Base-by-base conservation (phyloP, 1,140 invertebrate species). In the Drosophila nigromelanica region DNA sequence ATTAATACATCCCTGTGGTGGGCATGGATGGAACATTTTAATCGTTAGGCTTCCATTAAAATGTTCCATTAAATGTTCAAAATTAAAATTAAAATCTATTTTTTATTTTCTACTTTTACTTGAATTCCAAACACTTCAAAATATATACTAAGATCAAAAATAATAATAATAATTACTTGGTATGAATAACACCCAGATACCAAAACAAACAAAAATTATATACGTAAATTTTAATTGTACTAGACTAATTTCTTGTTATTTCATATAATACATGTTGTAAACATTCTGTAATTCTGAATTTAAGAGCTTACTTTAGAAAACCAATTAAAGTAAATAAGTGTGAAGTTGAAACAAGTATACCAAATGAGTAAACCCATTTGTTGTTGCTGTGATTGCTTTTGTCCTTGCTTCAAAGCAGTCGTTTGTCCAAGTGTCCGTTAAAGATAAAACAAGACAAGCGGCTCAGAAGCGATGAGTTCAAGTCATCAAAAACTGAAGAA, bases 401-500 rank as follows among this genome's bases (percentile, higher is more conserved):
- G 39, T 45, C 27, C 40, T 63, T 63, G 14, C 27, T 30, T 12
- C 40, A 35, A 45, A 48, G 30, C 3, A 24, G 24, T 21, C 24
- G 27, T 35, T 18, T 21, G 14, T 40, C 21, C 39, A 7, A 27
- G 11, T 60, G 64, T 40, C 45, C 55, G 47, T 35, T 35, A n/a
- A 15, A 30, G 55, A 55, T 47, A 14, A 51, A 33, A 42, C 15
- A 35, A 61, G 33, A 35, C 43, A 40, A 15, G 27, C 8, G 48
- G 15, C 45, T 39, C 43, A 12, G 35, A 51, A 18, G 21, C 40
- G 15, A 54, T 45, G 56, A 43, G 60, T 39, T 67, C 47, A 51
- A 79, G 76, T 80, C 52, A 74, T 85, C 81, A 86, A 77, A 86
- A 33, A n/a, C 62, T 72, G 52, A 64, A 69, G 52, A 75, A 86